A percentile compares a stretch with the other conserved stretches of the same genome.
Evolutionary conservation across 2,888 invertebrate species (phyloP).

Genomic region (Patella caerulea): DNA sequence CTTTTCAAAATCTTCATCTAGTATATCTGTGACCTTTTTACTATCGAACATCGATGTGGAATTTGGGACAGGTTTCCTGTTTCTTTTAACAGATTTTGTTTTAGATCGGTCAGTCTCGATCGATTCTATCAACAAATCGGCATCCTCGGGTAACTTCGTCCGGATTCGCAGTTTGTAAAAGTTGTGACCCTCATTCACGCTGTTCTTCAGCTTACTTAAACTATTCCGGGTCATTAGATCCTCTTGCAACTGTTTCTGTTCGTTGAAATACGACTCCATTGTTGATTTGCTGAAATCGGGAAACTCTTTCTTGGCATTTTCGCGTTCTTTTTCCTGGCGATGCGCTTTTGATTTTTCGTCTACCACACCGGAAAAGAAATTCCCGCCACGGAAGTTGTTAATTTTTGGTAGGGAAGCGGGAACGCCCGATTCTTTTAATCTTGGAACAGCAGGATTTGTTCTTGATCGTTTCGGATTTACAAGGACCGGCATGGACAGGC

Average conservation of each 20-base stretch:
- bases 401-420: not conserved
- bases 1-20: too few species aligned
- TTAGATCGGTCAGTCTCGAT: not conserved
- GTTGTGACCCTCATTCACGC: constrained; percentile 28
- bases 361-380: not conserved
- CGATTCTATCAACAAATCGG: not conserved
- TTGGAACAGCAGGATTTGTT: constrained; percentile 5
- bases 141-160: constrained; percentile 14
- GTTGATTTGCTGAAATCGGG: constrained; percentile 38
- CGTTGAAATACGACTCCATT: constrained; percentile 40
- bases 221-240: constrained; percentile 47
- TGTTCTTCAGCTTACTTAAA: constrained; percentile 36
- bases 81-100: not conserved
- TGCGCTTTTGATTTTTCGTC: not conserved
- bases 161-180: constrained; percentile 34
- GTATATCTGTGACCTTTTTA: too few species aligned
- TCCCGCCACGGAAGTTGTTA: not conserved
- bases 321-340: not conserved
- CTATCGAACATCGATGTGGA: too few species aligned
- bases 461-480: not conserved
- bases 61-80: too few species aligned
- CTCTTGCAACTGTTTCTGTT: constrained; percentile 44
- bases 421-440: not conserved
- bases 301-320: constrained; percentile 11
- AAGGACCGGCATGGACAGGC: not conserved